These are phyloP conservation scores for Passer montanus DNA, from an alignment of 2,113 vertebrate species.

Conservation along the genomic window DNA sequence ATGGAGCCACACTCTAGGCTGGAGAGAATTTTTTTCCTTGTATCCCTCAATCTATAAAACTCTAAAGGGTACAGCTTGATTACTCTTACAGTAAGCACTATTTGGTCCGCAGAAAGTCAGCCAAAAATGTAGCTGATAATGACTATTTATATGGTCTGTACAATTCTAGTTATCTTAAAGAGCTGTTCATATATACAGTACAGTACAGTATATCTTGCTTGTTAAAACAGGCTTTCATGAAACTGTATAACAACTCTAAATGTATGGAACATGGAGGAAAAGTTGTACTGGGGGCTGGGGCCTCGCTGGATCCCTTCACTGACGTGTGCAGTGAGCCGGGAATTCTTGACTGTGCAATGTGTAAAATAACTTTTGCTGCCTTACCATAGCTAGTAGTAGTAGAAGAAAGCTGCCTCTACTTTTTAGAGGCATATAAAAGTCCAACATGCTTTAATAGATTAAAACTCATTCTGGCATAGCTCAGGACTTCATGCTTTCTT, in stretches of 20 bases:
- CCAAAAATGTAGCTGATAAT: constrained; percentile 68
- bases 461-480: neutral
- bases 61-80: constrained; percentile 42
- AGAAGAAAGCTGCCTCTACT: neutral
- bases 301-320: neutral
- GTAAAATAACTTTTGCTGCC: neutral
- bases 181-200: constrained; percentile 62
- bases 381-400: neutral
- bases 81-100: constrained; percentile 53
- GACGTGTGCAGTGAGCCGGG: neutral
- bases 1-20: neutral
- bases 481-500: constrained; percentile 3
- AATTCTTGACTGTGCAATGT: neutral
- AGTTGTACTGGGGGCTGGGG: constrained; percentile 15
- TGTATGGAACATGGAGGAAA: constrained; percentile 41
- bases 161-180: constrained; percentile 64
- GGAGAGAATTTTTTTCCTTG: neutral
- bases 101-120: constrained; percentile 6
- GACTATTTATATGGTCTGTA: constrained; percentile 60
- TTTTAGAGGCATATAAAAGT: neutral
- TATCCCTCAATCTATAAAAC: constrained; percentile 52
- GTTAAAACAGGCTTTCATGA: constrained; percentile 60
- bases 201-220: constrained; percentile 57
- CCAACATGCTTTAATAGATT: neutral
- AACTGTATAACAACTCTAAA: constrained; percentile 41